These are phyloP conservation scores for Noturus placidus DNA, from an alignment of 2,113 vertebrate genomes.

Conservation along the genomic window DNA sequence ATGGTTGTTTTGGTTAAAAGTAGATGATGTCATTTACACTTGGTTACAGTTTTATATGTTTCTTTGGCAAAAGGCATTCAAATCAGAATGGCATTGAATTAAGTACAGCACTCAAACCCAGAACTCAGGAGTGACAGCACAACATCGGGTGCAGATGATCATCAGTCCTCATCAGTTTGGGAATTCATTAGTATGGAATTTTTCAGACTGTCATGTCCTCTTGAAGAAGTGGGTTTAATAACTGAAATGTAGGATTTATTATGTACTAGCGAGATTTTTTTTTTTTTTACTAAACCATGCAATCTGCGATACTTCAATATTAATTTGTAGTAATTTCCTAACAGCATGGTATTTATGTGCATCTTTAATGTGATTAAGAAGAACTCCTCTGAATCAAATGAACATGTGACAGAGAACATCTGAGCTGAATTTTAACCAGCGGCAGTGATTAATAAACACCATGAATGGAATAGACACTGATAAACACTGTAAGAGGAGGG, in stretches of 20 bases:
- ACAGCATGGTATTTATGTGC: conserved; percentile 8
- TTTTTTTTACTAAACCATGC: background rate
- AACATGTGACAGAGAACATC: background rate
- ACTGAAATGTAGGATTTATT: background rate
- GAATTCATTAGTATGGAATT: background rate
- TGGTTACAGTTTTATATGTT: background rate
- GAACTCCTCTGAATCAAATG: background rate
- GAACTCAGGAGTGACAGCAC: background rate
- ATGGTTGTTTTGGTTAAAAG: background rate
- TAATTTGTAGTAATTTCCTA: background rate
- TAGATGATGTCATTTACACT: background rate
- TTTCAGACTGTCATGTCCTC: background rate
- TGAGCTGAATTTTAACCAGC: background rate
- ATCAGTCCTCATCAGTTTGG: background rate
- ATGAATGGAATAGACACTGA: background rate
- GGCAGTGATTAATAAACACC: background rate
- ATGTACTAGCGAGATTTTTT: background rate
- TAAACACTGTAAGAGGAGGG: background rate
- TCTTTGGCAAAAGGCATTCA: background rate
- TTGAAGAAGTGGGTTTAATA: background rate
- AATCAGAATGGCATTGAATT: background rate
- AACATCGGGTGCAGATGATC: background rate
- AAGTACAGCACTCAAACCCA: background rate
- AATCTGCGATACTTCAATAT: conserved; percentile 10
- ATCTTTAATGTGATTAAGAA: conserved; percentile 16